Base-by-base conservation (phyloP, 2,113 vertebrate genomes). In the Lampris incognitus region DNA sequence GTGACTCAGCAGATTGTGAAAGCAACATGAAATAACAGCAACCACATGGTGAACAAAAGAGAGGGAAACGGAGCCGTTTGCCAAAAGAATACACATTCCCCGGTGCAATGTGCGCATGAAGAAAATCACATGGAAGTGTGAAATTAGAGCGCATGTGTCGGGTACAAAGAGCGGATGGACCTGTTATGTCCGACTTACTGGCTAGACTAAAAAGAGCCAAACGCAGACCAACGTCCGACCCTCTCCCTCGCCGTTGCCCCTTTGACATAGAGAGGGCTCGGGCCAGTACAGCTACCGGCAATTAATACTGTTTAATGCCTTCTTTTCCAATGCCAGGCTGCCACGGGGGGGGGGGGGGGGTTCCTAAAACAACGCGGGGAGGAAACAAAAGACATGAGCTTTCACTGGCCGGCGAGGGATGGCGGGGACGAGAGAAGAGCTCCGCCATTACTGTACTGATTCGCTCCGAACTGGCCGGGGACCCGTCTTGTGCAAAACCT, bases 251-350 rank as follows among this genome's bases (percentile, higher is more conserved):
- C 0, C 4, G 46, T 67, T 54, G 54, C 11, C 6, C 46, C 63
- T 84, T 81, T 83, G 79, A 86, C 82, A 84, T 13, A 0, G 85
- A 87, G 82, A 84, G 38, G 3, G 2, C 44, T 40, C 64, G 24
- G 24, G 69, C 74, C 69, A 72, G n/a, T 68, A 64, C 52, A 54
- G 64, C 66, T 79, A 66, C 59, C 57, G 1, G 84, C 82, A 90
- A 80, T 85, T 87, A 80, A 88, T 83, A 87, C 82, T 81, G 80
- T 88, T 86, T 54, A 46, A 72, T 71, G 56, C 54, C 54, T 63
- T 82, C 76, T 74, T 24, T 78, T 41, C 82, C 76, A 42, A 44
- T 5, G 78, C 76, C 72, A 83, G 79, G 77, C 8, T 1, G 6
- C 79, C 51, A 0, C 79, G 40, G 83, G 84, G 24, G 24, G 24